phyloP scores from a whole-genome alignment of 2,113 vertebrate genomes.

The Eulacestoma nigropectus region DNA sequence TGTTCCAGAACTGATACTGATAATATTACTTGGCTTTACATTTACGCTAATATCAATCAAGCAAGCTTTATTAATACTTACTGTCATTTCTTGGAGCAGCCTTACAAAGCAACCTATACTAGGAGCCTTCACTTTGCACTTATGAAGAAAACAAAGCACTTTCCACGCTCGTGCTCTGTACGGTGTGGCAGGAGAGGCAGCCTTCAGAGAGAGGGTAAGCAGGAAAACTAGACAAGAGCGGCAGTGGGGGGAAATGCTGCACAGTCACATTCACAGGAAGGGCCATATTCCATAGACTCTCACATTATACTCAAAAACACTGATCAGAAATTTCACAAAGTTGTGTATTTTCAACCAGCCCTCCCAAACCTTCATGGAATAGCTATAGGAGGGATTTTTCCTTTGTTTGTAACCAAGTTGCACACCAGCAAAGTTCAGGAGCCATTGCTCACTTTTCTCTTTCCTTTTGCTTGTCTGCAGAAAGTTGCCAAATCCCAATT shows the following conservation, averaged over 20 bases:
- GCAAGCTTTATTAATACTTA: not conserved
- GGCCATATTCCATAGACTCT: not conserved
- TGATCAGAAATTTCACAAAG: not conserved
- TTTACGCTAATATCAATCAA: constrained; percentile 30
- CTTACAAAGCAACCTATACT: not conserved
- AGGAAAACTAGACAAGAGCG: not conserved
- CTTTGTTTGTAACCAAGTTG: not conserved
- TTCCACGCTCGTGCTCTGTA: not conserved
- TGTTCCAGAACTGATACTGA: constrained; percentile 15
- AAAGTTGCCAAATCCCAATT: not conserved
- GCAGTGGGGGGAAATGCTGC: not conserved
- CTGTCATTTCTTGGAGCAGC: not conserved
- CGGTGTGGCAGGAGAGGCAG: not conserved
- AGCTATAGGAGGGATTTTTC: not conserved
- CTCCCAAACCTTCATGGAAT: not conserved
- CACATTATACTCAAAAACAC: not conserved
- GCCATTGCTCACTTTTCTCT: not conserved
- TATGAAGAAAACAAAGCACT: not conserved
- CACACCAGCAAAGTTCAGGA: not conserved
- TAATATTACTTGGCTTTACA: not conserved
- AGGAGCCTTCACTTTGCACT: not conserved
- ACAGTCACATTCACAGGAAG: not conserved
- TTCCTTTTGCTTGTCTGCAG: not conserved
- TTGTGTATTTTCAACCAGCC: not conserved
- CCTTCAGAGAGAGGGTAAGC: not conserved